These are phyloP conservation scores for Taenioides sp. DNA, from an alignment of 2,797 vertebrate genomes.

Conservation along the genomic window DNA sequence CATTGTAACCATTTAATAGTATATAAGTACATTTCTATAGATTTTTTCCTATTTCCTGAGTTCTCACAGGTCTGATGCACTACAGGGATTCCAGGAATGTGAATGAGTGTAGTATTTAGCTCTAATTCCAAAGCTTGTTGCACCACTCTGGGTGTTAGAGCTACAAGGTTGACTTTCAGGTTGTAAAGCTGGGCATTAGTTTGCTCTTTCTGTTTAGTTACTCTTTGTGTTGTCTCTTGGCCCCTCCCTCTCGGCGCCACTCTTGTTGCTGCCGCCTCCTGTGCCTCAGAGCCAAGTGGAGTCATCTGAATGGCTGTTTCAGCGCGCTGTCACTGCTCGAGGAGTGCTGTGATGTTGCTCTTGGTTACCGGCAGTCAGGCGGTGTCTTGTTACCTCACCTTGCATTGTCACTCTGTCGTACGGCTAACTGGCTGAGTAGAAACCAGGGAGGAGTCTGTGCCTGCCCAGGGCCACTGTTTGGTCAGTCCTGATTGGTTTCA, in stretches of 20 bases:
- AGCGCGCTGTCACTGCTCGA: constrained; percentile 38
- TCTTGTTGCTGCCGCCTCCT: constrained; percentile 31
- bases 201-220: constrained; percentile 44
- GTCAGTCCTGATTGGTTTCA: constrained; percentile 45
- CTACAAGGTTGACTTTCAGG: constrained; percentile 33
- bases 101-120: constrained; percentile 29
- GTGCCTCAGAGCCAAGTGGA: constrained; percentile 54
- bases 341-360: constrained; percentile 64
- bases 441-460: constrained; percentile 45
- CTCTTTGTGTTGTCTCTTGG: constrained; percentile 45
- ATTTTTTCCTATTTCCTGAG: constrained; percentile 30
- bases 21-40: neutral
- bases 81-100: constrained; percentile 38
- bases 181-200: constrained; percentile 35
- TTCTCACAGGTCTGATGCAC: constrained; percentile 28
- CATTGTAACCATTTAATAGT: constrained; percentile 21
- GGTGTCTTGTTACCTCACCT: constrained; percentile 80
- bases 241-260: constrained; percentile 44
- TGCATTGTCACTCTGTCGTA: constrained; percentile 61
- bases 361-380: constrained; percentile 68
- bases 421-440: constrained; percentile 67
- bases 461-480: constrained; percentile 47
- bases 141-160: constrained; percentile 10
- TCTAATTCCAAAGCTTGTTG: constrained; percentile 25
- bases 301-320: constrained; percentile 58